phyloP scores from a whole-genome alignment of 2,797 vertebrate species.

The Pelobates cultripes region DNA sequence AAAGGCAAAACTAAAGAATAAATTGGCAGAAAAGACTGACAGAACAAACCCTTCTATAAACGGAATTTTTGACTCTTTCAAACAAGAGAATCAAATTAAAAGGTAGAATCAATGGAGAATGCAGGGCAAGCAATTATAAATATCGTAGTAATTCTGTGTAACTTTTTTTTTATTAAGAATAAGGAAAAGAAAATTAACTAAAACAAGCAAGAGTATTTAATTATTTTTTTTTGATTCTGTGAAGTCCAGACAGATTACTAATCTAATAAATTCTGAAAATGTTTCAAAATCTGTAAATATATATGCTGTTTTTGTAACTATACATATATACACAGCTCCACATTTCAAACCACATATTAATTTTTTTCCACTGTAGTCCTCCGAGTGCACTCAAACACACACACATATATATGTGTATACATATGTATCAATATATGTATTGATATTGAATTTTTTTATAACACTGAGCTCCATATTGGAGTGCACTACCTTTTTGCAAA shows the following conservation, averaged over 20 bases:
- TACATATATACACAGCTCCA: too few species aligned
- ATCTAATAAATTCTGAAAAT: background rate
- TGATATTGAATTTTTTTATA: too few species aligned
- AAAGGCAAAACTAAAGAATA: slow-evolving; percentile 82
- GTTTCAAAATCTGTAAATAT: background rate
- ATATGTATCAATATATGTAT: too few species aligned
- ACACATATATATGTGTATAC: too few species aligned
- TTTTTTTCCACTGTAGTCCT: too few species aligned
- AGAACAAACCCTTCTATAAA: slow-evolving; percentile 68
- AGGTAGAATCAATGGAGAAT: slow-evolving; percentile 59
- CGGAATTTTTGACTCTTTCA: slow-evolving; percentile 72
- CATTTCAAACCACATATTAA: too few species aligned
- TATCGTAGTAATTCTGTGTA: slow-evolving; percentile 49
- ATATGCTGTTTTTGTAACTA: too few species aligned
- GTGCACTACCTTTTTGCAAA: too few species aligned
- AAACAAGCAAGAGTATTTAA: slow-evolving; percentile 18
- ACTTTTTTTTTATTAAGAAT: slow-evolving; percentile 38
- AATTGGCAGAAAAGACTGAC: slow-evolving; percentile 68
- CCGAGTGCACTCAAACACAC: too few species aligned
- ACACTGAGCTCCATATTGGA: too few species aligned
- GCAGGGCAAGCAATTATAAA: slow-evolving; percentile 39
- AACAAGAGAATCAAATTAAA: slow-evolving; percentile 62
- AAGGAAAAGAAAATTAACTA: slow-evolving; percentile 44
- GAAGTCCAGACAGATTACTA: background rate
- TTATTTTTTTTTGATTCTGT: too few species aligned